phyloP scores from a whole-genome alignment of 2,888 invertebrate genomes.

The Unio delphinus region DNA sequence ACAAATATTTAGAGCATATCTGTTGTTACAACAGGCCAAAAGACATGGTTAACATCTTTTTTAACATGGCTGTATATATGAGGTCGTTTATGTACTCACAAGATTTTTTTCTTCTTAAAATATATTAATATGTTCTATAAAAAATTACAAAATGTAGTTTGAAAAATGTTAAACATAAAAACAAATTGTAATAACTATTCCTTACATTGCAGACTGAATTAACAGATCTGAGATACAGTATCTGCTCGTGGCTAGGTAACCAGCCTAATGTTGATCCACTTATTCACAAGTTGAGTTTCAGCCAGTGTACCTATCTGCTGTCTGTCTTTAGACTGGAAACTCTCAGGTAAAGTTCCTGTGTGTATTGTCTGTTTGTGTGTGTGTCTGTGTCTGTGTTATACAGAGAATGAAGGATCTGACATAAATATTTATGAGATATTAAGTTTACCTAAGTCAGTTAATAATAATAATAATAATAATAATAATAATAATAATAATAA shows the following conservation, averaged over 20 bases:
- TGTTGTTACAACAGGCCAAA: too few relatives aligned
- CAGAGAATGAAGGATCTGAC: neutral
- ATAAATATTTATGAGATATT: neutral
- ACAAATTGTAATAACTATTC: neutral
- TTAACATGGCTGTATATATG: too few relatives aligned
- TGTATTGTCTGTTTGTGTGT: neutral
- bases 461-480: too few relatives aligned
- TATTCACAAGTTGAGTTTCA: constrained; percentile 93
- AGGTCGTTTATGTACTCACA: too few relatives aligned
- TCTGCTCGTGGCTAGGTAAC: constrained; percentile 86
- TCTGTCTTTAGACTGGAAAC: constrained; percentile 98
- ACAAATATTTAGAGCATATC: too few relatives aligned
- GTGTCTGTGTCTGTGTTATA: neutral
- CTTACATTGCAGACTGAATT: constrained; percentile 82
- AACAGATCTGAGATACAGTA: constrained; percentile 90
- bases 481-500: too few relatives aligned
- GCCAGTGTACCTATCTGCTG: constrained; percentile 95
- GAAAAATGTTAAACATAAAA: neutral
- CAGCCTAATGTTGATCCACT: constrained; percentile 87
- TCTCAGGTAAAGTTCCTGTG: constrained; percentile 77
- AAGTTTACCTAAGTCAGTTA: too few relatives aligned
- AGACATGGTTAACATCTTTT: too few relatives aligned
- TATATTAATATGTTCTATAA: neutral
- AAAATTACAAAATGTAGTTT: too few relatives aligned
- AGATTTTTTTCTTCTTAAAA: neutral